These are phyloP conservation scores for Mesorhabditis belari DNA, from an alignment of 2,888 invertebrate species.

Conservation along the genomic window DNA sequence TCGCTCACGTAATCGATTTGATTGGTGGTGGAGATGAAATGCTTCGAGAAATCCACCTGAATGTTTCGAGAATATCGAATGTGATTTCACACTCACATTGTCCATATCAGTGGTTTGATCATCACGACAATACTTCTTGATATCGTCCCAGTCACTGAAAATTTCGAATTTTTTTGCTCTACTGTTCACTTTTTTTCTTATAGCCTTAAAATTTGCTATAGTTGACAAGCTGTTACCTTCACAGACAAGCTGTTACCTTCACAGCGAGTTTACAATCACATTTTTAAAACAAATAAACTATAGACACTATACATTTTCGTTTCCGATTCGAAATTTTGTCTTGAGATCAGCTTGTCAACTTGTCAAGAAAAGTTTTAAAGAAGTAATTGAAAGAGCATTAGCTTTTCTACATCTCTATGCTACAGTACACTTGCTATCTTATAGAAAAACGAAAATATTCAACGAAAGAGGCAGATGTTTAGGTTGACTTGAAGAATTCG, in stretches of 20 bases:
- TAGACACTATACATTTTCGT: no score
- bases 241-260: not conserved
- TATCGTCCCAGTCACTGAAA: constrained; percentile 21
- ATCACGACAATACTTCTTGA: constrained; percentile 17
- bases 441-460: no score
- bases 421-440: not conserved
- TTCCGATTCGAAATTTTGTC: no score
- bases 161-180: not conserved
- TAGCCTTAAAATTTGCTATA: no score
- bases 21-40: constrained; percentile 10
- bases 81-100: constrained; percentile 17
- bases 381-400: no score
- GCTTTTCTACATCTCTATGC: not conserved
- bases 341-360: no score
- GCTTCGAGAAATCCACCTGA: constrained; percentile 1
- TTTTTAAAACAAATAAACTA: not conserved
- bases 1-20: constrained; percentile 26
- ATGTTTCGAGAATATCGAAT: no score
- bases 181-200: not conserved
- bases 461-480: no score
- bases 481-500: not conserved
- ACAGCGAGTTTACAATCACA: not conserved
- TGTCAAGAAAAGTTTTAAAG: no score
- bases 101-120: constrained; percentile 15
- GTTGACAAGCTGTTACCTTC: no score